Base-by-base conservation (phyloP, 64 coral and sea anemone genomes). In the Trachythela sp. region DNA sequence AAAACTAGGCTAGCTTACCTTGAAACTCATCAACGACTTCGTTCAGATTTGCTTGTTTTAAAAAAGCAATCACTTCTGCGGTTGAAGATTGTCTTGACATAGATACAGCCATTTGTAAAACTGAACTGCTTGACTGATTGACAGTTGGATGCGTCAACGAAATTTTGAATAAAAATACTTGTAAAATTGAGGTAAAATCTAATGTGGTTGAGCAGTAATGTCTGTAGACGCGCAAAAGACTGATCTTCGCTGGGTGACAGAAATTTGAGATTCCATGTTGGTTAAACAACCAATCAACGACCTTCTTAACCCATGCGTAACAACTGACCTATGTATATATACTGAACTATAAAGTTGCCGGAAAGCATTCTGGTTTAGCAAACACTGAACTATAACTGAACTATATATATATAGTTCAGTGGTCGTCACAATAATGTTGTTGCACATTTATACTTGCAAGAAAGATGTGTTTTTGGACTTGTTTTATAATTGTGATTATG, bases 131-230 rank as follows among this genome's bases (percentile, higher is more conserved):
- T 49, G 48, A 15, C 48, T 59, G 54, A 59, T 59, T 59, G n/a
- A 6, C 15, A 14, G 18, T 11, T 59, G 54, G 4, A n/a, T n/a
- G n/a, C n/a, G 13, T 52, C 51, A 51, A 31, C 45, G 43, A 17
- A 52, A 86, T 34, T 51, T 32, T 51, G 20, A 49, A 86, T 51
- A 86, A 52, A 86, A 54, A 86, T 48, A 52, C 18, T 86, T 86
- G 45, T 52, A 52, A 86, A 33, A 86, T 33, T 48, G 45, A 39
- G 35, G 83, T 86, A n/a, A n/a, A n/a, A n/a, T 52, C 51, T 54
- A 18, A 52, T 31, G 9, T 52, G 85, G 32, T 14, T 52, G n/a
- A n/a, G n/a, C n/a, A n/a, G 17, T 33, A 52, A 31, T 42, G 29
- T 20, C 1, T 59, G 17, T 13, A 51, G 48, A 87, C 36, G 84